Evolutionary conservation across 2,888 invertebrate species (phyloP).

Genomic region (Torymus auratus): DNA sequence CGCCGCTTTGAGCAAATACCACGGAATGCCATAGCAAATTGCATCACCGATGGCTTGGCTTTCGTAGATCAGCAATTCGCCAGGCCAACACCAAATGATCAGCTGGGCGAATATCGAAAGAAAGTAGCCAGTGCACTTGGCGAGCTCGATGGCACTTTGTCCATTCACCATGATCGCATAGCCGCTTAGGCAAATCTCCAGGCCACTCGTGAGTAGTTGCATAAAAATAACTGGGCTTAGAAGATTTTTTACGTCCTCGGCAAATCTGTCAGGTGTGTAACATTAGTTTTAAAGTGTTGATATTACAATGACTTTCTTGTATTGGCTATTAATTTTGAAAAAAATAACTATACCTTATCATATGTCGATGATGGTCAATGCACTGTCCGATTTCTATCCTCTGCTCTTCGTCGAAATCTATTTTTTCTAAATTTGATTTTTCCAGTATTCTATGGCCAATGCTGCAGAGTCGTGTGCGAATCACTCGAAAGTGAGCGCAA

Average conservation of each 20-base stretch:
- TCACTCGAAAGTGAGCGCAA: constrained; percentile 55
- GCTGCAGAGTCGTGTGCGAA: neutral
- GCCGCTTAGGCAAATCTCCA: constrained; percentile 63
- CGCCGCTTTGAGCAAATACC: constrained; percentile 57
- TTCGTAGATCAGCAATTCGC: constrained; percentile 60
- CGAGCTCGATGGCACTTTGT: no score
- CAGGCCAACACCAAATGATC: constrained; percentile 60
- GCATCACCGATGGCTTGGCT: constrained; percentile 56
- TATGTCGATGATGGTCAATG: constrained; percentile 38
- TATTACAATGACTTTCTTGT: no score
- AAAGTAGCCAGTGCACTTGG: neutral
- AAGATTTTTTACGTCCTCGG: constrained; percentile 57
- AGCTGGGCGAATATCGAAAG: constrained; percentile 55
- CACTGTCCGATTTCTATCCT: constrained; percentile 16
- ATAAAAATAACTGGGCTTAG: constrained; percentile 62
- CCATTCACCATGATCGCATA: constrained; percentile 50
- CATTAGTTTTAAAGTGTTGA: no score
- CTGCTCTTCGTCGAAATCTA: no score
- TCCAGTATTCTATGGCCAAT: neutral
- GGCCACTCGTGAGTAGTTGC: constrained; percentile 60
- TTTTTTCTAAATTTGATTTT: neutral
- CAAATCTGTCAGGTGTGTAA: constrained; percentile 47
- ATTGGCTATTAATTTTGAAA: no score
- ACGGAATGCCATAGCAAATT: constrained; percentile 57
- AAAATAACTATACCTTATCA: constrained; percentile 20